Evolutionary conservation across 1,140 invertebrate genomes (phyloP), one percentile per base, ranked within the genome.

Genomic region (Rhagoletis pomonella): DNA sequence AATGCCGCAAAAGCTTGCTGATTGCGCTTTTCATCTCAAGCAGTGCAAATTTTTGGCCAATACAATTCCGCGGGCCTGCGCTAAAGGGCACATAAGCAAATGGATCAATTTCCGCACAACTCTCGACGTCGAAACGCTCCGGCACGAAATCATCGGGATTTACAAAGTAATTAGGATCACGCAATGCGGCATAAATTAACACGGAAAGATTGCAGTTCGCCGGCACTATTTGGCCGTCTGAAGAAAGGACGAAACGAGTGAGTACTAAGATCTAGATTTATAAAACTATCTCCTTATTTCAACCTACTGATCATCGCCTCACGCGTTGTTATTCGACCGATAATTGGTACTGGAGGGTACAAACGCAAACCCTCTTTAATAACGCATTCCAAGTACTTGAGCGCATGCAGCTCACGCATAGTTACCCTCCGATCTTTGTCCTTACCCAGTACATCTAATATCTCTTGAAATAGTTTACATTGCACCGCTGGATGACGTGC

Each of bases 21-120:
- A 94, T 88, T 4, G 92, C 90, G 55, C 90, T 94, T 92, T 97
- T 97, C 90, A 96, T 93, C 93, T 98, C 96, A 89, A 97, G 91
- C 91, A 96, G 93, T 1, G 97, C 97, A 93, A 97, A 98, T 90
- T 95, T 96, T 92, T 97, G 96, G 88, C 96, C 96, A 94, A 91
- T 91, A 89, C 96, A 96, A 89, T 96, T 96, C 89, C 94, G 93
- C 39, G 93, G 94, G 12, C 95, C 95, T 59, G 95, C 95, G n/a
- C 94, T 95, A 90, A 96, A 96, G 73, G 96, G 95, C 58, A 96
- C 92, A 90, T 94, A 95, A 42, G 93, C 89, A 90, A 92, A 94
- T 0, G 91, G 93, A 89, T 93, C 93, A 42, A 94, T 90, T 64
- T 90, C 89, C 1, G 88, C 86, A 3, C 89, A 87, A 88, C 95